A percentile compares a stretch with the other conserved stretches of the same genome.
These are phyloP conservation scores for Sander vitreus DNA, from an alignment of 2,113 vertebrate species.

Conservation along the genomic window DNA sequence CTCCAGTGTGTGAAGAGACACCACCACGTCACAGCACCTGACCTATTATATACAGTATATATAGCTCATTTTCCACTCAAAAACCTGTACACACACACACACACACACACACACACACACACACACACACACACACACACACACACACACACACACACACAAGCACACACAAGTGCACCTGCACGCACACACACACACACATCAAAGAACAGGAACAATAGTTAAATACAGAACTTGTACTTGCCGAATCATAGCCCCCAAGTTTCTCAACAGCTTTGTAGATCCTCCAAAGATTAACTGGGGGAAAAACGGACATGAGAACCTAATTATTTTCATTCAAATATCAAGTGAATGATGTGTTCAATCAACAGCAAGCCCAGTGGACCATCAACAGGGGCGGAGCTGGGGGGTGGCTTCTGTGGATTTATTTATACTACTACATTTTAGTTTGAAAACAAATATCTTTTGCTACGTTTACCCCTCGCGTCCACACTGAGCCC, in stretches of 20 bases:
- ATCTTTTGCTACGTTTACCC: too few relatives aligned
- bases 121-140: too few relatives aligned
- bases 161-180: fast-evolving
- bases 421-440: too few relatives aligned
- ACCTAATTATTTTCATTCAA: neutral
- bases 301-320: constrained; percentile 9
- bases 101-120: too few relatives aligned
- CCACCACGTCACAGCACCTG: constrained; percentile 17
- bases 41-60: neutral
- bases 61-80: constrained; percentile 57
- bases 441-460: too few relatives aligned
- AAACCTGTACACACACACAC: neutral
- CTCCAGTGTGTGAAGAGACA: constrained; percentile 40
- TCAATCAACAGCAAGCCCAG: neutral
- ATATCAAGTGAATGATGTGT: neutral
- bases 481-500: too few relatives aligned
- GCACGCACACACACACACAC: too few relatives aligned
- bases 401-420: too few relatives aligned
- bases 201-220: neutral
- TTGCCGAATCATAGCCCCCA: constrained; percentile 95
- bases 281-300: constrained; percentile 97
- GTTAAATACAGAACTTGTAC: constrained; percentile 40
- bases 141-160: neutral
- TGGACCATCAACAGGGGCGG: neutral
- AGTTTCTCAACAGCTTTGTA: constrained; percentile 94